Evolutionary conservation across 2,888 invertebrate species (phyloP).

Genomic region (Strigamia crassipes): DNA sequence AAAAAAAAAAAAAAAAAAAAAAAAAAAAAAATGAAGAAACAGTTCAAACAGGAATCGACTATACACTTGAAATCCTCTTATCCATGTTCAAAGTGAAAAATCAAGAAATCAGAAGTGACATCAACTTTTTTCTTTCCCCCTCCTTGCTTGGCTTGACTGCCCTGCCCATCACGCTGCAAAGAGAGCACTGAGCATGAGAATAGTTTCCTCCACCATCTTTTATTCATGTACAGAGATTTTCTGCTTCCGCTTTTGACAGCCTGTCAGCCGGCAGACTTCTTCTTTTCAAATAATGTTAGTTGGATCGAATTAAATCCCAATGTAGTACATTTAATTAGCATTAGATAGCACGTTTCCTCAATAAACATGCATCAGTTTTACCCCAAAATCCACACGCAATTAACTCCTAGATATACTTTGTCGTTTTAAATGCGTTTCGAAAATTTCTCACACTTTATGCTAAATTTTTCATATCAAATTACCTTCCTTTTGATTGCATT

Average conservation of each 20-base stretch:
- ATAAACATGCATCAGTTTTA: neutral
- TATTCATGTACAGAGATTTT: constrained; percentile 30
- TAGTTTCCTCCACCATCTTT: constrained; percentile 19
- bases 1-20: neutral
- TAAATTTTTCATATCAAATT: too few species aligned
- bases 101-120: constrained; percentile 30
- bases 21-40: neutral
- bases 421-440: too few species aligned
- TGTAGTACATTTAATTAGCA: neutral
- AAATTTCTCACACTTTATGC: too few species aligned
- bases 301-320: neutral
- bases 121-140: constrained; percentile 12
- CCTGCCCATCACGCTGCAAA: constrained; percentile 24
- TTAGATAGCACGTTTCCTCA: neutral
- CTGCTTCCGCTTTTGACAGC: constrained; percentile 19
- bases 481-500: too few species aligned
- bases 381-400: too few species aligned
- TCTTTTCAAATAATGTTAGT: constrained; percentile 9
- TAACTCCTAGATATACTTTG: too few species aligned
- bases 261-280: constrained; percentile 4
- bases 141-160: constrained; percentile 9
- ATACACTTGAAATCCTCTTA: constrained; percentile 30
- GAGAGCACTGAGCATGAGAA: constrained; percentile 23
- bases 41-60: neutral
- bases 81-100: constrained; percentile 30